A percentile compares a stretch with the other conserved stretches of the same genome.
These are phyloP conservation scores for Tyto alba DNA, from an alignment of 2,113 vertebrate species.

Conservation along the genomic window DNA sequence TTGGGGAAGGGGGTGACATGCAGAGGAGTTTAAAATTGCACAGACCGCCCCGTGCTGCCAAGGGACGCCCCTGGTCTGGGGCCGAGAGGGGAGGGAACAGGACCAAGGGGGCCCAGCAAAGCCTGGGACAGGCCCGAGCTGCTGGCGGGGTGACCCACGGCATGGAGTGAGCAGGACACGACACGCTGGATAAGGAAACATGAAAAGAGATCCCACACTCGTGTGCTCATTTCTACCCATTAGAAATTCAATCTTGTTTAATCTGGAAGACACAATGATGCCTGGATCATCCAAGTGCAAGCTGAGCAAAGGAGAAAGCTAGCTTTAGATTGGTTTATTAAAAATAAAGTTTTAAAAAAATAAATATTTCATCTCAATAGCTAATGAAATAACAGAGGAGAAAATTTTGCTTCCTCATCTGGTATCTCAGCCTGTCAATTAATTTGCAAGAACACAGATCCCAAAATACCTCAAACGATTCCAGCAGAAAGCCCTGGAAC, in stretches of 20 bases:
- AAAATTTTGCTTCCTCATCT: background rate
- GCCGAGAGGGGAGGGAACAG: background rate
- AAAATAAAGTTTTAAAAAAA: background rate
- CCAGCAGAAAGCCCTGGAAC: slow-evolving; percentile 18
- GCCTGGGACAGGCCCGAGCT: accelerated
- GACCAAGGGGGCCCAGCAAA: background rate
- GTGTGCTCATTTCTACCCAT: background rate
- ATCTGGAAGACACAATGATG: background rate
- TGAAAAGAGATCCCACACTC: background rate
- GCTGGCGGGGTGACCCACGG: background rate
- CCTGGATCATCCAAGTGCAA: background rate
- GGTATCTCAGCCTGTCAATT: slow-evolving; percentile 4
- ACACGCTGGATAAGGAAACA: background rate
- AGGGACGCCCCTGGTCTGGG: accelerated
- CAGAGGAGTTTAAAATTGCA: background rate
- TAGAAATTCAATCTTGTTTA: background rate
- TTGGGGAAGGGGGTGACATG: background rate
- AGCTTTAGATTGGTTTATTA: background rate
- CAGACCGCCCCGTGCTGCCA: accelerated
- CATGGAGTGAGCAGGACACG: background rate
- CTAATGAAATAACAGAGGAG: background rate
- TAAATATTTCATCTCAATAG: background rate
- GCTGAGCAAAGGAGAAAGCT: background rate
- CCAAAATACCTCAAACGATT: background rate
- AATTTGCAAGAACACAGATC: background rate